Evolutionary conservation across 2,888 invertebrate species (phyloP).

Genomic region (Dichetophora obliterata): DNA sequence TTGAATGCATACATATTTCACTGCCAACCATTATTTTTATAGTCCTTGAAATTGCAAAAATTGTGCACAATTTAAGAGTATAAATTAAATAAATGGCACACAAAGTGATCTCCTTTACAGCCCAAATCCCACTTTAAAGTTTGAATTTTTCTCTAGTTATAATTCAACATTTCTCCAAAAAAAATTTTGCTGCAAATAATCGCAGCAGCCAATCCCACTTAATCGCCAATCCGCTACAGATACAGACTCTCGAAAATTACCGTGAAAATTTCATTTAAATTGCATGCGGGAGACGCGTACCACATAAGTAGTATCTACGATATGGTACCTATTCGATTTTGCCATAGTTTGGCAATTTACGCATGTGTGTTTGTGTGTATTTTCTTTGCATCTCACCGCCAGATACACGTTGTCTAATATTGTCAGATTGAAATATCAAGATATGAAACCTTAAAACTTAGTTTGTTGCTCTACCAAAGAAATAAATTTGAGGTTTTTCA

Average conservation of each 20-base stretch:
- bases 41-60: no score
- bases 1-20: no score
- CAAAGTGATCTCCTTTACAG: no score
- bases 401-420: conserved; percentile 9
- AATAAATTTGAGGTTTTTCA: conserved; percentile 14
- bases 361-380: not conserved
- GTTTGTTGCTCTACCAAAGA: conserved; percentile 6
- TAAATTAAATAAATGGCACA: no score
- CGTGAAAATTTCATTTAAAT: conserved; percentile 29
- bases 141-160: no score
- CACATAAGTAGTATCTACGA: not conserved
- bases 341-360: not conserved
- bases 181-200: conserved; percentile 1
- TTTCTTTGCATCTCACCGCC: conserved; percentile 27
- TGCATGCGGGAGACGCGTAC: conserved; percentile 19
- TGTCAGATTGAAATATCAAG: conserved; percentile 34
- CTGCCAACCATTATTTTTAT: no score
- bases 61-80: no score
- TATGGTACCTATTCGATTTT: not conserved
- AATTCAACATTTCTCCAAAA: no score
- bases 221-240: no score
- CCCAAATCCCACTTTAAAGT: no score
- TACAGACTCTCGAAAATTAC: conserved; percentile 15
- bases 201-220: no score
- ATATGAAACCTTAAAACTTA: conserved; percentile 19